Evolutionary conservation across 2,797 vertebrate genomes (phyloP).

Genomic region (Siniperca scherzeri): DNA sequence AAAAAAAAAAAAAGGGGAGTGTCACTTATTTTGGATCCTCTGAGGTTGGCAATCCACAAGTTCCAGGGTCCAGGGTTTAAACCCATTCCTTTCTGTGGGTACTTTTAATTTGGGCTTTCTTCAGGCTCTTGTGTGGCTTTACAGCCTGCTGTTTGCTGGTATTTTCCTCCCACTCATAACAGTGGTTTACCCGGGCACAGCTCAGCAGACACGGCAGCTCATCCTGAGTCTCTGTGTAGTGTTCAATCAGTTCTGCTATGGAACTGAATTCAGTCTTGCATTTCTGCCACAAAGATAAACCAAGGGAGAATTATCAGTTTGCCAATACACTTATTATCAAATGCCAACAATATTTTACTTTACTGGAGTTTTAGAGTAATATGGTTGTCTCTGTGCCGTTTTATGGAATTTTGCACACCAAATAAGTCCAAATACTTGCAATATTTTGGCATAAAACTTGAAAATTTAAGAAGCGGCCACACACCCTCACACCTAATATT

Average conservation of each 20-base stretch:
- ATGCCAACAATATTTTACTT: neutral
- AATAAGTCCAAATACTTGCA: neutral
- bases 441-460: neutral
- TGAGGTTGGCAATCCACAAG: conserved; percentile 14
- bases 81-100: conserved; percentile 55
- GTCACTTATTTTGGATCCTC: conserved; percentile 22
- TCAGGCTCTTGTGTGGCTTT: conserved; percentile 44
- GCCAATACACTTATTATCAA: neutral
- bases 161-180: conserved; percentile 92
- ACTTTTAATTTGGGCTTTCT: conserved; percentile 49
- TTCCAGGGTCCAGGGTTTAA: conserved; percentile 48
- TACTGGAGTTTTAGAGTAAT: neutral
- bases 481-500: neutral
- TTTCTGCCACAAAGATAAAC: conserved; percentile 82
- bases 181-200: conserved; percentile 90
- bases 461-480: neutral
- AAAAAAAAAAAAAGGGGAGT: conserved; percentile 4
- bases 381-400: neutral
- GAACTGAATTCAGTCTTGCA: conserved; percentile 87
- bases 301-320: neutral
- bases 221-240: conserved; percentile 82
- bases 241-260: conserved; percentile 89
- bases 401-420: neutral
- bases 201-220: conserved; percentile 89
- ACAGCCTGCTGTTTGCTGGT: conserved; percentile 35